phyloP scores from a whole-genome alignment of 2,888 invertebrate species.

The Eurois occulta region DNA sequence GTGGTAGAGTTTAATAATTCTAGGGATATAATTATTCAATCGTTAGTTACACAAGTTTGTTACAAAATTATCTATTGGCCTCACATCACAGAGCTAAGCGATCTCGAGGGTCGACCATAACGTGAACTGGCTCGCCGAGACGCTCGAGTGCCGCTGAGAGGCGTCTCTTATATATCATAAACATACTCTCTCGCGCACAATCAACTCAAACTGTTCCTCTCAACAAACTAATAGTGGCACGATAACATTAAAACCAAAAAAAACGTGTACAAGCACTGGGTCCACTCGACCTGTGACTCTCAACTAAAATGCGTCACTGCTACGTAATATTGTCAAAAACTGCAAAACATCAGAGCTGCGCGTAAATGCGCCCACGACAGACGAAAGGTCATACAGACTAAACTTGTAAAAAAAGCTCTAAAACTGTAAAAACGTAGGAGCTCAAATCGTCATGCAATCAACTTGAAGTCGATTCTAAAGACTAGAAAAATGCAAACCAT shows the following conservation, averaged over 20 bases:
- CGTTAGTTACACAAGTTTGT: slow-evolving; percentile 88
- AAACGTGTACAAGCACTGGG: slow-evolving; percentile 66
- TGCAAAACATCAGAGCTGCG: slow-evolving; percentile 72
- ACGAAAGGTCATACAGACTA: slow-evolving; percentile 67
- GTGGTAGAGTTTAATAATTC: slow-evolving; percentile 87
- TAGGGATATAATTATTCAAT: slow-evolving; percentile 83
- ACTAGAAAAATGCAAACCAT: slow-evolving; percentile 90
- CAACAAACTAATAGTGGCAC: slow-evolving; percentile 64
- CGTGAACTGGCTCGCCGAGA: slow-evolving; percentile 49
- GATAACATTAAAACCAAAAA: slow-evolving; percentile 63
- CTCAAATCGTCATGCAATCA: slow-evolving; percentile 76
- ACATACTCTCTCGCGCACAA: slow-evolving; percentile 59
- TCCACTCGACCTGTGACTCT: slow-evolving; percentile 64
- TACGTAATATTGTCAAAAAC: slow-evolving; percentile 65
- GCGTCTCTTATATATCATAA: slow-evolving; percentile 55
- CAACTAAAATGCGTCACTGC: slow-evolving; percentile 70
- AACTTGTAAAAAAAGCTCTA: slow-evolving; percentile 72
- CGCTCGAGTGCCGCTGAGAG: slow-evolving; percentile 57
- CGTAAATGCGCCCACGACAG: slow-evolving; percentile 76
- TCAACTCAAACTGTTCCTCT: slow-evolving; percentile 61
- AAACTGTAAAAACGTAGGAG: slow-evolving; percentile 75
- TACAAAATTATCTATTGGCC: slow-evolving; percentile 90
- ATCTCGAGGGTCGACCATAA: slow-evolving; percentile 78
- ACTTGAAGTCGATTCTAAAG: slow-evolving; percentile 82
- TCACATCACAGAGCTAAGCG: slow-evolving; percentile 89